phyloP scores from a whole-genome alignment of 2,888 invertebrate genomes.

The Amblyjoppa proteus region DNA sequence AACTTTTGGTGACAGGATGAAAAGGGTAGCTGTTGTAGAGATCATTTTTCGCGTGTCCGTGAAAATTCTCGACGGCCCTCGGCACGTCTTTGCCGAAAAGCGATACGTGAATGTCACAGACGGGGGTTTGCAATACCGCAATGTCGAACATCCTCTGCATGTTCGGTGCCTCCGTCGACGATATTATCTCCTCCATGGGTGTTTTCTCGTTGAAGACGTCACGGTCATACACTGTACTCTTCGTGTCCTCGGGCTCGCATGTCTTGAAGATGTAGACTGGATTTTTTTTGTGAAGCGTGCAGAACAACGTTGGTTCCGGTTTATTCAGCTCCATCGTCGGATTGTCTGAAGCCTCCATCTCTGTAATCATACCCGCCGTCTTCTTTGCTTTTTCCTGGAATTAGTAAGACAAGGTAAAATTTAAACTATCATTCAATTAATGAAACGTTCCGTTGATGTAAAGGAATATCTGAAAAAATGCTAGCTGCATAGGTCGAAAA shows the following conservation, averaged over 20 bases:
- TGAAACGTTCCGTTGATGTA: too few species aligned
- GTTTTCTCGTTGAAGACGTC: conserved; percentile 99
- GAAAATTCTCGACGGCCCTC: conserved; percentile 98
- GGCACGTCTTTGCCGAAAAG: conserved; percentile 97
- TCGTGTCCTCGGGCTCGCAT: conserved; percentile 95
- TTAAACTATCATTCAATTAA: too few species aligned
- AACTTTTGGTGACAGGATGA: conserved; percentile 97
- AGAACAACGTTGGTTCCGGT: too few species aligned
- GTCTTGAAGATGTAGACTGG: conserved; percentile 92
- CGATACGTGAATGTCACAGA: conserved; percentile 97
- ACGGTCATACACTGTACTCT: conserved; percentile 93
- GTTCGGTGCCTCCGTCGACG: conserved; percentile 94
- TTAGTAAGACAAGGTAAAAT: too few species aligned
- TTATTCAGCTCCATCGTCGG: too few species aligned
- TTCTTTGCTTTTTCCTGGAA: too few species aligned
- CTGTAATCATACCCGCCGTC: too few species aligned
- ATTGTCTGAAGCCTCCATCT: too few species aligned
- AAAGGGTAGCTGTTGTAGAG: conserved; percentile 97
- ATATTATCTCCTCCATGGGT: conserved; percentile 98
- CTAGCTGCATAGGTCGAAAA: conserved; percentile 94
- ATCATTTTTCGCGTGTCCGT: conserved; percentile 97
- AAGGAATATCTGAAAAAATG: conserved; percentile 94
- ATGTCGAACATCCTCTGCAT: conserved; percentile 94
- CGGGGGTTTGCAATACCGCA: conserved; percentile 96
- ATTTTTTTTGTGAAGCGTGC: too few species aligned